Base-by-base conservation (phyloP, 1,140 invertebrate genomes). In the Lineus longissimus region DNA sequence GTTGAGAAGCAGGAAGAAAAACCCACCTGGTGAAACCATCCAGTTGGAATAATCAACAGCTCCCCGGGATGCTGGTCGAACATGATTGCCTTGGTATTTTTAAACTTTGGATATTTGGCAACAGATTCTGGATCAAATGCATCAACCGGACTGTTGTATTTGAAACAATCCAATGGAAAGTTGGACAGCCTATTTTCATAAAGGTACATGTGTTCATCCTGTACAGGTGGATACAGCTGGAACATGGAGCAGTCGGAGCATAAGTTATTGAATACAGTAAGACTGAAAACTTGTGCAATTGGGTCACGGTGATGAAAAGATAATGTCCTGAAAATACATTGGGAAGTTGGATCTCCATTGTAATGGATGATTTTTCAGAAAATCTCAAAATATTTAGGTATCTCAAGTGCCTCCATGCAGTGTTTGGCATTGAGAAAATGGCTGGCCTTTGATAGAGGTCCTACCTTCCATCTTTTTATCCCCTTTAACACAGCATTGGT, bases 11-110 rank as follows among this genome's bases (percentile, higher is more conserved):
- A n/a, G n/a, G n/a, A n/a, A n/a, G n/a, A n/a, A n/a, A n/a, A n/a
- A 7, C 33, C 15, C 59, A 80, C 79, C 76, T 81, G 79, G 66
- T 81, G 80, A 62, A 71, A 80, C 80, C 80, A 81, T 13, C 80
- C 80, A 30, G 76, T 74, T 2, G 80, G 80, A 29, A 81, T 78
- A 43, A 81, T 70, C 0, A 81, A 64, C 61, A 81, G 61, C 62
- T 81, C 80, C 23, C 80, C 80, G 2, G 78, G 63, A 9, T 58
- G 64, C 55, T 78, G 75, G n/a, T 76, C 76, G 57, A 77, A 74
- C 59, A 79, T 75, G 2, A 81, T 60, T 31, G 67, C 71, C 15
- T 69, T 54, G 4, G 72, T 67, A 25, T 66, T 65, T n/a, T 60
- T 59, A 45, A 76, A 75, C 33, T 60, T 47, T 13, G 74, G 73